phyloP scores from a whole-genome alignment of 2,113 vertebrate species.

The Channa argus region DNA sequence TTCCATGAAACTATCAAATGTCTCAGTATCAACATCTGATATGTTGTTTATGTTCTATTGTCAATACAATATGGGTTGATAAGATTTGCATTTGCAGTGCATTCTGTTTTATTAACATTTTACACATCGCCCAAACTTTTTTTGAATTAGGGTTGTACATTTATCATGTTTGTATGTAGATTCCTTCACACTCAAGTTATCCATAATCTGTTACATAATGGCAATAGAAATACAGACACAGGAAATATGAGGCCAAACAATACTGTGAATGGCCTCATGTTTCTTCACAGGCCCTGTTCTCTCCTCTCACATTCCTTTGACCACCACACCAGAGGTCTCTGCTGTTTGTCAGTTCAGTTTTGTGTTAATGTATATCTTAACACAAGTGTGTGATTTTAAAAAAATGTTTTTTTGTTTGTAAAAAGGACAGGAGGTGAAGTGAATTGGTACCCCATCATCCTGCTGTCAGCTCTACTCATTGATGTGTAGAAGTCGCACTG shows the following conservation, averaged over 20 bases:
- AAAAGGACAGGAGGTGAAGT: not conserved
- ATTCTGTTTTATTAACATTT: too few relatives aligned
- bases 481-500: conserved; percentile 28
- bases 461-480: conserved; percentile 26
- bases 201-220: conserved; percentile 51
- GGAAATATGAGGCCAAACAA: conserved; percentile 47
- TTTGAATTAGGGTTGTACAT: conserved; percentile 25
- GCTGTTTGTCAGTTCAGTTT: conserved; percentile 41
- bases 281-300: conserved; percentile 52
- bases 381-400: conserved; percentile 42
- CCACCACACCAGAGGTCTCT: conserved; percentile 9
- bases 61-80: too few relatives aligned
- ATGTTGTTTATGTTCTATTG: too few relatives aligned
- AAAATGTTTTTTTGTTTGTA: conserved; percentile 47
- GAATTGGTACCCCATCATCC: conserved; percentile 4
- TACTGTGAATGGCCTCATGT: conserved; percentile 44
- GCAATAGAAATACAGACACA: conserved; percentile 57
- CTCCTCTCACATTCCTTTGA: conserved; percentile 18
- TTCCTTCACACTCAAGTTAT: conserved; percentile 51
- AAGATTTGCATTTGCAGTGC: too few relatives aligned
- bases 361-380: conserved; percentile 31
- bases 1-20: too few relatives aligned
- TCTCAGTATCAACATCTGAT: too few relatives aligned
- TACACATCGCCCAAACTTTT: too few relatives aligned
- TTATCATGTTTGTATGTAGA: conserved; percentile 45